A percentile compares a stretch with the other conserved stretches of the same genome.
Evolutionary conservation across 2,113 vertebrate genomes (phyloP).

Genomic region (Donacobius atricapilla): DNA sequence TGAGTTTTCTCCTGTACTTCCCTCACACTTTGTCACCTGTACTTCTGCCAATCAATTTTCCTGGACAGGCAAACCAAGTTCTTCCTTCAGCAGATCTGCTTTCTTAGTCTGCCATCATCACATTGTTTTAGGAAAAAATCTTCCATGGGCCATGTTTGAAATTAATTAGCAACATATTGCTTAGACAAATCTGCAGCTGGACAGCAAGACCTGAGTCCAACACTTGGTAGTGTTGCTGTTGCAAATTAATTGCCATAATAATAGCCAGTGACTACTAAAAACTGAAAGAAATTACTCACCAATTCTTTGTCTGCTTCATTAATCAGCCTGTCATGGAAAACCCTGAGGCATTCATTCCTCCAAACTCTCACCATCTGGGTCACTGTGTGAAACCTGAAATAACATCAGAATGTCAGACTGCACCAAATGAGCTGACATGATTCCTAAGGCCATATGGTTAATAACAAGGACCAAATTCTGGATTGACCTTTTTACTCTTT

Average conservation of each 20-base stretch:
- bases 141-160: not conserved
- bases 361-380: constrained; percentile 91
- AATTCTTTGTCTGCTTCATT: constrained; percentile 85
- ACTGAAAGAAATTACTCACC: constrained; percentile 71
- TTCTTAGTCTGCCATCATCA: not conserved
- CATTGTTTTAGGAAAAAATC: not conserved
- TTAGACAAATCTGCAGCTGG: not conserved
- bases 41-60: not conserved
- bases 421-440: not conserved
- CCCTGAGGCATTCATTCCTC: constrained; percentile 94
- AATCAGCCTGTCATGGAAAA: constrained; percentile 93
- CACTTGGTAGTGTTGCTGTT: not conserved
- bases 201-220: not conserved
- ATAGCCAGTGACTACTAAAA: constrained; percentile 3
- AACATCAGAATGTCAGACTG: not conserved
- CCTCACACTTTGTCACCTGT: not conserved
- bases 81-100: not conserved
- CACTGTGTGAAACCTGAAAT: constrained; percentile 81
- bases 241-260: not conserved
- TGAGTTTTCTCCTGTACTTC: not conserved
- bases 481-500: not conserved
- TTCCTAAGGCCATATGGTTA: not conserved
- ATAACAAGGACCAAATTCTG: not conserved
- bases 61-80: not conserved
- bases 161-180: not conserved